phyloP scores from a whole-genome alignment of 2,113 vertebrate genomes.

The Caranx ignobilis region DNA sequence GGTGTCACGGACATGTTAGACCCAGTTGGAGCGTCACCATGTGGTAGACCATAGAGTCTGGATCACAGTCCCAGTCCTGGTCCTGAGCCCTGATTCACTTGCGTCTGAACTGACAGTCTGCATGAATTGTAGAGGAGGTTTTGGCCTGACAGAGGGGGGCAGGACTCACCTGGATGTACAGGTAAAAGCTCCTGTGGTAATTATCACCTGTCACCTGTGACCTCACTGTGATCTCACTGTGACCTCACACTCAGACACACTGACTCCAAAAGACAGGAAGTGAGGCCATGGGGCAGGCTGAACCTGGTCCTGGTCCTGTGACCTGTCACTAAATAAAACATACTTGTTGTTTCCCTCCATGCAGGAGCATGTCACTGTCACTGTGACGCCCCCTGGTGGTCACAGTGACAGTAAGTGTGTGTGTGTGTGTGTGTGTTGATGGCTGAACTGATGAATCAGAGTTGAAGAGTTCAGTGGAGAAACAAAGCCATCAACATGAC shows the following conservation, averaged over 20 bases:
- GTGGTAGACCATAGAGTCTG: too few species aligned
- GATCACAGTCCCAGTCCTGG: too few species aligned
- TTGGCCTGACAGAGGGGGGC: too few species aligned
- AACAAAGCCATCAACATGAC: slow-evolving; percentile 19
- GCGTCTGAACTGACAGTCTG: too few species aligned
- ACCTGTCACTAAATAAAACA: too few species aligned
- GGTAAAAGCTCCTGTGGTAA: slow-evolving; percentile 47
- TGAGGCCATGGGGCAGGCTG: not conserved
- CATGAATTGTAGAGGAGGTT: too few species aligned
- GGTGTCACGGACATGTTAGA: too few species aligned
- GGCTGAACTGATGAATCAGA: slow-evolving; percentile 3
- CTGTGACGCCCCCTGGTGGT: too few species aligned
- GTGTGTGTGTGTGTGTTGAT: not conserved
- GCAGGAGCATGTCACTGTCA: too few species aligned
- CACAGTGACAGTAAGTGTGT: not conserved
- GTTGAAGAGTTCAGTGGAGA: slow-evolving; percentile 43
- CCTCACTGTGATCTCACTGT: not conserved
- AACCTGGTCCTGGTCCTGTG: not conserved
- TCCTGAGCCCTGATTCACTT: too few species aligned
- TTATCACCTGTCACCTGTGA: slow-evolving; percentile 45
- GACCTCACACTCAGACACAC: slow-evolving; percentile 22
- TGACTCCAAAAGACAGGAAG: slow-evolving; percentile 21
- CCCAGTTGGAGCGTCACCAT: too few species aligned
- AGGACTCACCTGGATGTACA: slow-evolving; percentile 27
- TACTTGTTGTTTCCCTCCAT: too few species aligned